phyloP scores from a whole-genome alignment of 2,113 vertebrate species.

The Zapornia atra region DNA sequence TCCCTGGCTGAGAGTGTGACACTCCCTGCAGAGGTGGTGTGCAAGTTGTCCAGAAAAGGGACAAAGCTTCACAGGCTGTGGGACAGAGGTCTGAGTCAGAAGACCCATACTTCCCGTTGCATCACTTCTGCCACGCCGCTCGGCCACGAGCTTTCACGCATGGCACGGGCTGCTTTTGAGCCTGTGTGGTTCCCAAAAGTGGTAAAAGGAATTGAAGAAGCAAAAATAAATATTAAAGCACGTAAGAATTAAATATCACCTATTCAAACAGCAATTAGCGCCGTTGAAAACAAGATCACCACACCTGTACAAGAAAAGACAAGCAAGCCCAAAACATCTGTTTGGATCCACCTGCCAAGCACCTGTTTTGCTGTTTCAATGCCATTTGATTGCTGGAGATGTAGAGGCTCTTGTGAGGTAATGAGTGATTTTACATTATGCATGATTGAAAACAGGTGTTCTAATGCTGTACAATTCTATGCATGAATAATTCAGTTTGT shows the following conservation, averaged over 20 bases:
- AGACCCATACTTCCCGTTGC: not conserved
- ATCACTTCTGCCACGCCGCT: not conserved
- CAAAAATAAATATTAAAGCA: constrained; percentile 97
- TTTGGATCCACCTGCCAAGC: constrained; percentile 97
- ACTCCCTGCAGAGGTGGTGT: not conserved
- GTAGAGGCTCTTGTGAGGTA: constrained; percentile 96
- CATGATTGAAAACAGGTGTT: constrained; percentile 99
- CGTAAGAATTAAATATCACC: constrained; percentile 92
- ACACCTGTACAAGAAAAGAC: constrained; percentile 95
- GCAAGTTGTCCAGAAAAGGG: not conserved
- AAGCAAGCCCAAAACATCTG: constrained; percentile 93
- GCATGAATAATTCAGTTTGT: constrained; percentile 98
- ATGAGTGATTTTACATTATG: constrained; percentile 95
- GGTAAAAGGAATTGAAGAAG: constrained; percentile 75
- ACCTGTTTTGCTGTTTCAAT: constrained; percentile 97
- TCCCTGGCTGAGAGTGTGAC: not conserved
- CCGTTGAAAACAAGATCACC: constrained; percentile 88
- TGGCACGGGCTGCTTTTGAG: constrained; percentile 29
- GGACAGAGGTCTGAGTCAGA: not conserved
- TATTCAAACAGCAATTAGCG: constrained; percentile 96
- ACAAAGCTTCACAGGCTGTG: not conserved
- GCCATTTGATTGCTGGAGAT: constrained; percentile 98
- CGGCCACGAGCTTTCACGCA: not conserved
- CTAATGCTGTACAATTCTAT: constrained; percentile 90
- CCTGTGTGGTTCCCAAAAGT: constrained; percentile 14